Evolutionary conservation across 2,113 vertebrate species (phyloP).

Genomic region (Peromyscus polionotus): DNA sequence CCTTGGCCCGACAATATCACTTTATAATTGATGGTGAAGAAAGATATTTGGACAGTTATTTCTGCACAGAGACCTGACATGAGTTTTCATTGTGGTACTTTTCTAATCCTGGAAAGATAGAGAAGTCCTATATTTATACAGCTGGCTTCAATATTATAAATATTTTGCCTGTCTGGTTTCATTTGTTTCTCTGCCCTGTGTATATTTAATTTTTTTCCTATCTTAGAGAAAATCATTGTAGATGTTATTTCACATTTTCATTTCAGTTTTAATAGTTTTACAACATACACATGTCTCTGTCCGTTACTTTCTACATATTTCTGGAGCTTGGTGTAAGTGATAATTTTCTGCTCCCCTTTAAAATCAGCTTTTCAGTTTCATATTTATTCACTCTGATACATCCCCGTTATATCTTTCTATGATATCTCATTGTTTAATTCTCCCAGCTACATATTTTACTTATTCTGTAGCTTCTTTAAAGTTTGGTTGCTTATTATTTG

Average conservation of each 20-base stretch:
- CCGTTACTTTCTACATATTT: background rate
- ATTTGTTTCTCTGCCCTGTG: background rate
- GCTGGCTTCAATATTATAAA: background rate
- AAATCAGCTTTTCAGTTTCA: background rate
- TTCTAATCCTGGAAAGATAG: background rate
- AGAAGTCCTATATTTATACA: background rate
- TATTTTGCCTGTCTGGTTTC: conserved; percentile 26
- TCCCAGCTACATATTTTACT: background rate
- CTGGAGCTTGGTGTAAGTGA: background rate
- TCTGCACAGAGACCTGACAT: background rate
- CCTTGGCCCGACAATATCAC: background rate
- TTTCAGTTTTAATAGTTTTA: background rate
- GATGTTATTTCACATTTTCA: background rate
- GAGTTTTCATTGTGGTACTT: background rate
- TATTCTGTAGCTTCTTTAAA: background rate
- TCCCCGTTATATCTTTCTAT: background rate
- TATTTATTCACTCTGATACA: background rate
- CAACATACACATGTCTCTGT: background rate
- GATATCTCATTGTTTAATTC: background rate
- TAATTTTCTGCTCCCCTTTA: background rate
- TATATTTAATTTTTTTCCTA: background rate
- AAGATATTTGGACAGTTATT: background rate
- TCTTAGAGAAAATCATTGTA: background rate
- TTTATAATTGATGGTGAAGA: background rate
- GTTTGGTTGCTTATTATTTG: background rate